A percentile compares a stretch with the other conserved stretches of the same genome.
Conservation (phyloP, 2,888 invertebrate genomes). For the Biston betularia region DNA sequence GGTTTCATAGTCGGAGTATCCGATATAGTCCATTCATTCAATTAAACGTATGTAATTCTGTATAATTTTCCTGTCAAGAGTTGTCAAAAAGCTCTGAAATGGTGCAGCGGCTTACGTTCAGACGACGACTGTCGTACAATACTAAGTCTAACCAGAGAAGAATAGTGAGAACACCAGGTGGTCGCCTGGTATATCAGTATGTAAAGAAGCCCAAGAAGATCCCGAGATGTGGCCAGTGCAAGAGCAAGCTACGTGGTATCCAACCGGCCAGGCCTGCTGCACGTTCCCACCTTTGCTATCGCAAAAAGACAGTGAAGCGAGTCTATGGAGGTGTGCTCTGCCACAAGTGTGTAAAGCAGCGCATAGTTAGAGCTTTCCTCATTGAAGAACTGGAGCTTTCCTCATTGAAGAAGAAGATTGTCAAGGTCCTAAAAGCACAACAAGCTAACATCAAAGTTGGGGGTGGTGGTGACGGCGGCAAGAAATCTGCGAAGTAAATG, state of each 20-base stretch:
- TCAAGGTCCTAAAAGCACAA: slow-evolving; percentile 97
- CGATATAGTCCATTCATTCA: too few species aligned
- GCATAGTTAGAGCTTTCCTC: slow-evolving; percentile 99
- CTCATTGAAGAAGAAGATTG: too few species aligned
- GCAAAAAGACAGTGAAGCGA: slow-evolving; percentile 98
- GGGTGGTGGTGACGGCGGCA: slow-evolving; percentile 44
- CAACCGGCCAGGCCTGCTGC: slow-evolving; percentile 97
- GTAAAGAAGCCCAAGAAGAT: slow-evolving; percentile 98
- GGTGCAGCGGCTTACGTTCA: slow-evolving; percentile 98
- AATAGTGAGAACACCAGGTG: slow-evolving; percentile 99
- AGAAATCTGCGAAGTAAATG: slow-evolving; percentile 76
- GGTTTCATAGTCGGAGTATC: too few species aligned
- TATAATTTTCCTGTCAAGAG: too few species aligned
- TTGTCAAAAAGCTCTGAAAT: slow-evolving; percentile 89
- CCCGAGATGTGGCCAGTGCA: slow-evolving; percentile 99
- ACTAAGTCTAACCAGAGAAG: slow-evolving; percentile 98
- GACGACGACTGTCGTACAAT: slow-evolving; percentile 99
- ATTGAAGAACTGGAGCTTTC: slow-evolving; percentile 99
- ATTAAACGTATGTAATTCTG: too few species aligned
- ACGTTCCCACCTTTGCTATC: slow-evolving; percentile 95
- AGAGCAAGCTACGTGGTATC: slow-evolving; percentile 97
- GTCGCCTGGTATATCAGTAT: slow-evolving; percentile 98
- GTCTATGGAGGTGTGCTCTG: slow-evolving; percentile 99
- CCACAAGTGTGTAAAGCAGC: slow-evolving; percentile 98
- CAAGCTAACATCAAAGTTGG: slow-evolving; percentile 83